Evolutionary conservation across 2,888 invertebrate species (phyloP), one percentile per base, ranked within the genome.

Genomic region (Conchocele bisecta): DNA sequence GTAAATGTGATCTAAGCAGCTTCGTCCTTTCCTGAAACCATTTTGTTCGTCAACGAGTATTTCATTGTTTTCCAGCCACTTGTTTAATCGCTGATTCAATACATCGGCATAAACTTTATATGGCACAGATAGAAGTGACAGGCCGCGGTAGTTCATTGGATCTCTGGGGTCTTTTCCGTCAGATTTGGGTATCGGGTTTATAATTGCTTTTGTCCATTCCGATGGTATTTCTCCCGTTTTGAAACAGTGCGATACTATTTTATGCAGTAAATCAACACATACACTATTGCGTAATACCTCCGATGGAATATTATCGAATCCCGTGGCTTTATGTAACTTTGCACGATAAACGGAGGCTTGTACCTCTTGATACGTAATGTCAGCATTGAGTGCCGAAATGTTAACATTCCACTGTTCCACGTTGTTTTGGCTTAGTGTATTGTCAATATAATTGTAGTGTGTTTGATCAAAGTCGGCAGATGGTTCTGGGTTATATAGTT

Each of bases 1-100:
- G 22, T 51, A 51, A 20, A 51, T 51, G 22, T 51, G 51, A 11
- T 51, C 51, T n/a, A 51, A 51, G 15, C 51, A 51, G 22, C 51
- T 51, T 31, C 51, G 51, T 51, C 35, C 35, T 22, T 51, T 9
- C 22, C 51, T 7, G 5, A 33, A 51, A 22, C 51, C 33, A 33
- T 51, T 51, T 33, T 51, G 51, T 17, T 33, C 51, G 13, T 51
- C 51, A 13, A 51, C 31, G 17, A 51, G 13, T 13, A 51, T n/a
- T 29, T 51, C 35, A 51, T 31, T 31, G 3, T 1, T 5, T 51
- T 51, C 31, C 31, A 51, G 33, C 51, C 51, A 51, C 3, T 51
- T n/a, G 22, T 22, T 51, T 17, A 51, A 51, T 5, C 51, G 31
- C 22, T 33, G 51, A 31, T 51, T 33, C 17, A 48, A 17, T 29